Conservation (phyloP, 2,113 vertebrate genomes). For the Sitta europaea region DNA sequence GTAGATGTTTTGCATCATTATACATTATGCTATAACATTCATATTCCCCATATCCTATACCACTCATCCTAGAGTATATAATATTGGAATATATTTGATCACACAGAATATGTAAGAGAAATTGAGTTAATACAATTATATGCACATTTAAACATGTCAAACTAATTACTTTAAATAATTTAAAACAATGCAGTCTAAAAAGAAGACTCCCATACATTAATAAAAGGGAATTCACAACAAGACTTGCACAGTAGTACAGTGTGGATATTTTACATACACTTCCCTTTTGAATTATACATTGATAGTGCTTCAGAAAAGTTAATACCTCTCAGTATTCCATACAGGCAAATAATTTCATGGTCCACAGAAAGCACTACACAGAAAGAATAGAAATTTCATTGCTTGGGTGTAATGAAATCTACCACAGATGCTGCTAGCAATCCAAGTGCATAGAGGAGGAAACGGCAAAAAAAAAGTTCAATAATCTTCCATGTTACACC, state of each 20-base stretch:
- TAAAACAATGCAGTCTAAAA: background rate
- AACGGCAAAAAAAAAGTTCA: background rate
- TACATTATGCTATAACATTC: background rate
- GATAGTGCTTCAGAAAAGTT: background rate
- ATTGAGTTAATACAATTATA: background rate
- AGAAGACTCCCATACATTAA: background rate
- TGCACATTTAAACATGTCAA: background rate
- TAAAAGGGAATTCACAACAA: background rate
- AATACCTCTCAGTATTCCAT: background rate
- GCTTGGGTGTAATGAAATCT: slow-evolving; percentile 15
- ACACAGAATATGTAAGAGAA: background rate
- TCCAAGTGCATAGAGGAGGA: background rate
- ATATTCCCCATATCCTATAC: background rate
- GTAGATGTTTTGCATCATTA: background rate
- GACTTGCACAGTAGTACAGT: background rate
- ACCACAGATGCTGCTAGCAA: background rate
- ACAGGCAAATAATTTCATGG: slow-evolving; percentile 18
- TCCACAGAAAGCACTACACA: background rate
- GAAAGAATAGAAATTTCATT: slow-evolving; percentile 22
- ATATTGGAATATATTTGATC: background rate
- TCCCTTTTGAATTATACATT: background rate
- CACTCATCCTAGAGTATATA: background rate
- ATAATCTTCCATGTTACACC: background rate
- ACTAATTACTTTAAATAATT: background rate
- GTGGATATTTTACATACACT: background rate